phyloP scores from a whole-genome alignment of 2,797 vertebrate genomes.

The Sciaenops ocellatus region DNA sequence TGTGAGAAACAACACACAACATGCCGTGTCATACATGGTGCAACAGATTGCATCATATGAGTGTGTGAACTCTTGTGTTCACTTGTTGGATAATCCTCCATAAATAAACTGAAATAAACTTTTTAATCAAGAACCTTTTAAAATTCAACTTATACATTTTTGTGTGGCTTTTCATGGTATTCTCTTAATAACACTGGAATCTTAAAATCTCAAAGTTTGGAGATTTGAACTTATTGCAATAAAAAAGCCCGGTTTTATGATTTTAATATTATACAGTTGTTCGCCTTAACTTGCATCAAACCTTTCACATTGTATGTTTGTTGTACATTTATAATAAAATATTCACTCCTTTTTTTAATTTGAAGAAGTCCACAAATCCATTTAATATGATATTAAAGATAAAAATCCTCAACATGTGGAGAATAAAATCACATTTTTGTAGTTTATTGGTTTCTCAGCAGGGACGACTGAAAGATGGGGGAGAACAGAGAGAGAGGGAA shows the following conservation, averaged over 20 bases:
- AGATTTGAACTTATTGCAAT: neutral
- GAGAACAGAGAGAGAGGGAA: slow-evolving; percentile 28
- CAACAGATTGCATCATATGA: neutral
- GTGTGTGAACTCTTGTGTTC: neutral
- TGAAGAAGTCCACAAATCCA: slow-evolving; percentile 2
- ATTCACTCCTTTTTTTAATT: neutral
- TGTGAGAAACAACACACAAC: slow-evolving; percentile 32
- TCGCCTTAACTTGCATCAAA: neutral
- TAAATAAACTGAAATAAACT: too few species aligned
- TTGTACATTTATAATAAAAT: slow-evolving; percentile 1
- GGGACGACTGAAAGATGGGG: slow-evolving; percentile 13
- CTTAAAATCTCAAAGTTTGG: neutral
- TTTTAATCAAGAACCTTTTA: neutral
- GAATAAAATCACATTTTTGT: slow-evolving; percentile 25
- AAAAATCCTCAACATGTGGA: too few species aligned
- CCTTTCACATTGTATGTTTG: neutral
- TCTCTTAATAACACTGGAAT: neutral
- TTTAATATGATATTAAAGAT: slow-evolving; percentile 15
- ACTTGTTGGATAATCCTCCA: neutral
- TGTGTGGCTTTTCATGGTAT: neutral
- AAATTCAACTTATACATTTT: neutral
- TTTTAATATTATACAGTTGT: neutral
- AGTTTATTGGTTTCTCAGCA: slow-evolving; percentile 33
- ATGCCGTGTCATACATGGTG: neutral
- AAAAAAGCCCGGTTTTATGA: neutral